A percentile compares a stretch with the other conserved stretches of the same genome.
Conservation (phyloP, 1,140 invertebrate species). For the Cydia amplana region DNA sequence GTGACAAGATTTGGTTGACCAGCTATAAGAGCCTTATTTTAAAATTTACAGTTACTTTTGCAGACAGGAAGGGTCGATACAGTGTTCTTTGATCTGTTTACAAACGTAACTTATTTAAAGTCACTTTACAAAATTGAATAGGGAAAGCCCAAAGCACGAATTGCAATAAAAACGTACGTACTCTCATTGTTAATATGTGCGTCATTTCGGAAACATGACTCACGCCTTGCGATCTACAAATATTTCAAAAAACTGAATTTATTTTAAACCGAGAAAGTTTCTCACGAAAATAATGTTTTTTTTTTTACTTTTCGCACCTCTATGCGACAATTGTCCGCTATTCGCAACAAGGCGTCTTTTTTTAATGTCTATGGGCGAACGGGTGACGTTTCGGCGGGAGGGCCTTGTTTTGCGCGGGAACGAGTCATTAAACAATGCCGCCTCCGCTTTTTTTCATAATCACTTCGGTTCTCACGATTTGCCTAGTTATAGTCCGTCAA, state of each 20-base stretch:
- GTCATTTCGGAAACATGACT: conserved; percentile 11
- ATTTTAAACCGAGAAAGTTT: conserved; percentile 8
- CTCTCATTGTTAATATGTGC: background rate
- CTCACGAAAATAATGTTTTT: conserved; percentile 1
- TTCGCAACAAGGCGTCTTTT: conserved; percentile 10
- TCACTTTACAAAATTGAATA: conserved; percentile 12
- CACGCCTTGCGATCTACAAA: background rate
- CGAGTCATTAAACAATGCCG: background rate
- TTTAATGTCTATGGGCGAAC: conserved; percentile 23
- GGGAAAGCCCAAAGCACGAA: background rate
- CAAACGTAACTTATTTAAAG: conserved; percentile 3
- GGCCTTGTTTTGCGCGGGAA: conserved; percentile 19
- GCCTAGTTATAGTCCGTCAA: background rate
- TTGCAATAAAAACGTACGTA: conserved; percentile 1
- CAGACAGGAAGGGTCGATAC: background rate
- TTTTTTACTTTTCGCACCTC: conserved; percentile 13
- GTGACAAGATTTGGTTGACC: too few relatives aligned
- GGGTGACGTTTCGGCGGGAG: conserved; percentile 25
- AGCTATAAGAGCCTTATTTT: background rate
- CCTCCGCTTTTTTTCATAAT: conserved; percentile 29
- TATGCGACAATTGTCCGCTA: conserved; percentile 20
- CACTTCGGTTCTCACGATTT: conserved; percentile 27
- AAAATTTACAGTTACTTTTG: background rate
- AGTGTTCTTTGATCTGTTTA: background rate
- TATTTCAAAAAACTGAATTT: background rate